phyloP scores from a whole-genome alignment of 2,797 vertebrate species.

The Oreochromis grahami region DNA sequence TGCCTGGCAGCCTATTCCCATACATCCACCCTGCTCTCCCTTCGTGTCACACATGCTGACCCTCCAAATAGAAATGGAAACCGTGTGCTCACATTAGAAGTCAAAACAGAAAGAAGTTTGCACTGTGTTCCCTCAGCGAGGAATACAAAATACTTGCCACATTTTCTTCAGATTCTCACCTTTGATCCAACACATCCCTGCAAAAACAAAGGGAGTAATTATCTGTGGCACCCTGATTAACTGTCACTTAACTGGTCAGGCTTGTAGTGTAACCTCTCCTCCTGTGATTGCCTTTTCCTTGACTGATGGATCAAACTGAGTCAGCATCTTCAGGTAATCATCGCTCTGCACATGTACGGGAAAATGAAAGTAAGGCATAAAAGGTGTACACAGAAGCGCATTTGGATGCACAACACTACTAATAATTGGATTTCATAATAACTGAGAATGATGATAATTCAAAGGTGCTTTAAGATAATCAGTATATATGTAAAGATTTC shows the following conservation, averaged over 20 bases:
- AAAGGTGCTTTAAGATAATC: neutral
- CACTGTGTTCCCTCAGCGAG: conserved; percentile 30
- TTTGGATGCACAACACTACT: neutral
- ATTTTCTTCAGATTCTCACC: neutral
- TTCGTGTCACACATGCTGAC: conserved; percentile 41
- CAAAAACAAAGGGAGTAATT: conserved; percentile 26
- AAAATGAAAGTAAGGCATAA: neutral
- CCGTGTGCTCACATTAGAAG: conserved; percentile 35
- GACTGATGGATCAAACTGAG: neutral
- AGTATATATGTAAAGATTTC: neutral
- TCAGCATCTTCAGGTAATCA: neutral
- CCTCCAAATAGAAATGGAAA: conserved; percentile 40
- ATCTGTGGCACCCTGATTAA: conserved; percentile 6
- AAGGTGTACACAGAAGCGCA: neutral
- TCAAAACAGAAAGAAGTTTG: conserved; percentile 17
- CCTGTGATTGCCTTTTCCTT: neutral
- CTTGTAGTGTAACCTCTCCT: neutral
- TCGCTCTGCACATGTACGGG: neutral
- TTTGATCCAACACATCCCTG: conserved; percentile 20
- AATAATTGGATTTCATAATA: neutral
- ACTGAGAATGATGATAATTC: neutral
- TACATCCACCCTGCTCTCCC: neutral
- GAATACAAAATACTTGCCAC: neutral
- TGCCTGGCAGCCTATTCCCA: conserved; percentile 21
- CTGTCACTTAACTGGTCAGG: neutral